These are phyloP conservation scores for Oncorhynchus tshawytscha DNA, from an alignment of 2,113 vertebrate species.

Conservation along the genomic window DNA sequence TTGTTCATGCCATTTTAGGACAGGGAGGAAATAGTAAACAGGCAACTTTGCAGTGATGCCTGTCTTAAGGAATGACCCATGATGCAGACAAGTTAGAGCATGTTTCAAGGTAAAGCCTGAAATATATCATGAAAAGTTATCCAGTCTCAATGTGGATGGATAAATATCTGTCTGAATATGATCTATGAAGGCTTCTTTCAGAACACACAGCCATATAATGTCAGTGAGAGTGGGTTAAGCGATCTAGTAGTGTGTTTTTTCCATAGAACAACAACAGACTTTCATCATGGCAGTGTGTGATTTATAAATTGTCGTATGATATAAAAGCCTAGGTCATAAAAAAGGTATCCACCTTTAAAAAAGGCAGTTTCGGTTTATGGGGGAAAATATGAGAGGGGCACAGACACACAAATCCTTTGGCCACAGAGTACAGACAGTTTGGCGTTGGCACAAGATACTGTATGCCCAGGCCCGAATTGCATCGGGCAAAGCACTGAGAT, in stretches of 20 bases:
- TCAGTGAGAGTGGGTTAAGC: no score
- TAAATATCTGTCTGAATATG: no score
- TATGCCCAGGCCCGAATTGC: neutral
- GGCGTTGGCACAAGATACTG: neutral
- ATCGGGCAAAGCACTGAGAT: neutral
- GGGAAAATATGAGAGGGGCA: neutral
- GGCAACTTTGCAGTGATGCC: constrained; percentile 16
- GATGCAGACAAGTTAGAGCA: neutral
- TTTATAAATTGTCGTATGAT: neutral
- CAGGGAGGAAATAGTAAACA: constrained; percentile 30
- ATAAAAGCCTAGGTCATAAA: neutral
- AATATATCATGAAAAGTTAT: neutral
- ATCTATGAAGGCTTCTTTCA: no score
- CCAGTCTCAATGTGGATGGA: no score
- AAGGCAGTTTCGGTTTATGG: neutral
- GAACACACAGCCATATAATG: no score
- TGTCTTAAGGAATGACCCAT: constrained; percentile 10
- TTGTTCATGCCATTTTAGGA: constrained; percentile 36
- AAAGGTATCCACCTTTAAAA: neutral
- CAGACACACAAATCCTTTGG: neutral
- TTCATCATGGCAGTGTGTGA: no score
- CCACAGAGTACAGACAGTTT: neutral
- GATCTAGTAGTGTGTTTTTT: no score
- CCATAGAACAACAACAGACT: no score
- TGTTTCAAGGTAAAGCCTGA: neutral